Conservation (phyloP, 1,140 invertebrate species). For the Macrostomum lignano region DNA sequence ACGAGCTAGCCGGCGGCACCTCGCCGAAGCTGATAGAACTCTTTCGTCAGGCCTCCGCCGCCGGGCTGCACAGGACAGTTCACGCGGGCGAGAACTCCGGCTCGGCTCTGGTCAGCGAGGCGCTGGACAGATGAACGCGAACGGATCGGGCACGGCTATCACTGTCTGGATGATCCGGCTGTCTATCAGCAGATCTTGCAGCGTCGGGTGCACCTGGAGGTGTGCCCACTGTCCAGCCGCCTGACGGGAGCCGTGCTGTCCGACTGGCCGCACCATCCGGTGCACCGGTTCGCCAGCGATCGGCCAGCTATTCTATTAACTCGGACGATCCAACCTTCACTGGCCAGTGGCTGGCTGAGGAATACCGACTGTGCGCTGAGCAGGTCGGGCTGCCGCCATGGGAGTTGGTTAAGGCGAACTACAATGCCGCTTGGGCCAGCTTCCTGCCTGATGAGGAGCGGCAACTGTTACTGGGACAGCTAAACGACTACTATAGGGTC, state of each 20-base stretch:
- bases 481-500: no score
- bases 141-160: constrained; percentile 37
- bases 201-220: constrained; percentile 23
- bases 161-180: constrained; percentile 27
- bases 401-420: constrained; percentile 29
- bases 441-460: constrained; percentile 30
- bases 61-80: constrained; percentile 32
- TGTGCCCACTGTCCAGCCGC: constrained; percentile 34
- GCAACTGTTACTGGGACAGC: no score
- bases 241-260: constrained; percentile 30
- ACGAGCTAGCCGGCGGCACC: constrained; percentile 9
- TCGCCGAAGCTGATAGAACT: no score
- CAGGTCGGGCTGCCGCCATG: constrained; percentile 30
- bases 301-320: constrained; percentile 34
- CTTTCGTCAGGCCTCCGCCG: no score
- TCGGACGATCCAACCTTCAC: constrained; percentile 35
- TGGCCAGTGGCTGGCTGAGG: constrained; percentile 27
- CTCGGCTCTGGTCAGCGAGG: constrained; percentile 23
- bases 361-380: constrained; percentile 26
- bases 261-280: constrained; percentile 17
- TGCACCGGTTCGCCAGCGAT: constrained; percentile 32
- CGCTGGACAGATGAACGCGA: constrained; percentile 31
- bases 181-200: constrained; percentile 26
- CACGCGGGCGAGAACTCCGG: constrained; percentile 35
- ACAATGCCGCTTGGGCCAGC: constrained; percentile 29